phyloP scores from a whole-genome alignment of 2,113 vertebrate species.

The Rhinolophus sinicus region DNA sequence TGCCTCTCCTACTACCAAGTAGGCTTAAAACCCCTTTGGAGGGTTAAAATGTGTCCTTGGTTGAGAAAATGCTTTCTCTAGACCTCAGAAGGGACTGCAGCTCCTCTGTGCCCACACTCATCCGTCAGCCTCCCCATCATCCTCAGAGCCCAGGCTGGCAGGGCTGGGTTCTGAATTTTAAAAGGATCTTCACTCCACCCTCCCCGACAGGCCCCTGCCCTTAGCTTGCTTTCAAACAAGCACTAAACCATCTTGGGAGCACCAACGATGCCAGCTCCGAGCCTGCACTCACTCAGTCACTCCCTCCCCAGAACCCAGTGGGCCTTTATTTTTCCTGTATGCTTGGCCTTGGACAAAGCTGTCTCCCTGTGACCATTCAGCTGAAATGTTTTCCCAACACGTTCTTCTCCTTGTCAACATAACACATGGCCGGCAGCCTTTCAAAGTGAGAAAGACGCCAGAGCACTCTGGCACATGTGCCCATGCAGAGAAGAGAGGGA shows the following conservation, averaged over 20 bases:
- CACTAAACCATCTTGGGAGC: background rate
- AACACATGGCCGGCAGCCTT: conserved; percentile 51
- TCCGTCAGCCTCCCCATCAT: background rate
- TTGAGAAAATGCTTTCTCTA: background rate
- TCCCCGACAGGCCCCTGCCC: background rate
- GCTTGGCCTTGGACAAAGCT: conserved; percentile 58
- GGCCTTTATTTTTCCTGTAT: background rate
- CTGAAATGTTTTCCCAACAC: conserved; percentile 53
- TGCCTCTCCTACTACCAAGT: background rate
- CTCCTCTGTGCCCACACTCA: background rate
- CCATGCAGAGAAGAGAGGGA: background rate
- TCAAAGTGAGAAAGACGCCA: background rate
- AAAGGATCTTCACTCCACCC: background rate
- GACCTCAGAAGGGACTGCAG: background rate
- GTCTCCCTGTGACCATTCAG: conserved; percentile 60
- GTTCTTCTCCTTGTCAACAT: conserved; percentile 73
- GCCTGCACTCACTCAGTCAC: background rate
- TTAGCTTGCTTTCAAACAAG: background rate
- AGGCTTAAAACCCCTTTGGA: background rate
- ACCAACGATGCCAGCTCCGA: background rate
- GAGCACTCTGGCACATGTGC: fast-evolving
- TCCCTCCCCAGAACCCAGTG: background rate
- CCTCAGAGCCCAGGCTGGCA: background rate
- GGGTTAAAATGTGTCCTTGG: background rate
- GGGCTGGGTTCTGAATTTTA: background rate